These are phyloP conservation scores for Nymphalis c-album DNA, from an alignment of 2,888 invertebrate species.

Conservation along the genomic window DNA sequence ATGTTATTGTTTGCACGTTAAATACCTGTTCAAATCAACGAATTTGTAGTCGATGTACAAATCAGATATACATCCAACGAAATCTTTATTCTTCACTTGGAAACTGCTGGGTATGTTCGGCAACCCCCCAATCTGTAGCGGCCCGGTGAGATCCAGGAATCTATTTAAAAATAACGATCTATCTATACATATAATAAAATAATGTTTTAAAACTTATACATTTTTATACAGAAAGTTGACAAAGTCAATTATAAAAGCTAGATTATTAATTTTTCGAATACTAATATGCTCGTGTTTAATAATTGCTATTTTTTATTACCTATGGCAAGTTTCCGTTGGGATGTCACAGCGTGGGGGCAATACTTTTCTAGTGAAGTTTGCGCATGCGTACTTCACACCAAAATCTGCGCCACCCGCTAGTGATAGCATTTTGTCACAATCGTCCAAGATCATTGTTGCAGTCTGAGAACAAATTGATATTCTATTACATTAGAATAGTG, in stretches of 20 bases:
- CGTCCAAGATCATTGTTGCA: conserved; percentile 90
- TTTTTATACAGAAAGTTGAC: too few species aligned
- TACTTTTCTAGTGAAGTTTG: conserved; percentile 87
- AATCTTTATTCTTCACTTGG: conserved; percentile 90
- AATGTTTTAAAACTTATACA: conserved; percentile 5
- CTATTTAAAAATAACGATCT: conserved; percentile 56
- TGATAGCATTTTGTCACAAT: conserved; percentile 93
- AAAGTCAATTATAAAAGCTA: too few species aligned
- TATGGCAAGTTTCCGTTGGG: conserved; percentile 89
- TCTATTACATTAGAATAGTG: neutral
- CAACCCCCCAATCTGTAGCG: conserved; percentile 94
- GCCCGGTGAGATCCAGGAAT: conserved; percentile 95
- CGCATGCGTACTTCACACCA: conserved; percentile 90
- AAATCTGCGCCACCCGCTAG: conserved; percentile 86
- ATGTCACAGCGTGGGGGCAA: conserved; percentile 88
- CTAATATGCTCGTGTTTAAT: too few species aligned
- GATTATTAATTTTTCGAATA: too few species aligned
- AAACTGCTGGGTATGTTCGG: conserved; percentile 90
- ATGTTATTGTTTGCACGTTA: conserved; percentile 1
- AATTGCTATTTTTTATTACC: conserved; percentile 48
- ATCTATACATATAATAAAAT: conserved; percentile 22
- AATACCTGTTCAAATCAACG: conserved; percentile 90
- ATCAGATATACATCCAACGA: conserved; percentile 94
- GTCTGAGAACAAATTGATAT: conserved; percentile 76
- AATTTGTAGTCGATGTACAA: conserved; percentile 92